Evolutionary conservation across 2,797 vertebrate species (phyloP).

Genomic region (Steatocranus sp.): DNA sequence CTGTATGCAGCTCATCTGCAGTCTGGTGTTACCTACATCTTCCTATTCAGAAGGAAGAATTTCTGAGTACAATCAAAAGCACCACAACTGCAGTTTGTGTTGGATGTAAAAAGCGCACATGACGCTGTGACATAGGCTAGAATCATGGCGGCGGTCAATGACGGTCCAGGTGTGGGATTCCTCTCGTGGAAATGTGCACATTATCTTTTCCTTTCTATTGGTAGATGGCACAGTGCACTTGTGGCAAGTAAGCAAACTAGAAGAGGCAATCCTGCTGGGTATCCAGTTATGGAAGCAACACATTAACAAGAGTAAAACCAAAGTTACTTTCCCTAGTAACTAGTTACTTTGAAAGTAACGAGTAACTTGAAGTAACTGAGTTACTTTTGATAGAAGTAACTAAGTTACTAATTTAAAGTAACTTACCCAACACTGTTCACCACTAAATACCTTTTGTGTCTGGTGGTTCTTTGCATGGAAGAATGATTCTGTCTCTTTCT

Average conservation of each 20-base stretch:
- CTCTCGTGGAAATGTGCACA: rapidly evolving
- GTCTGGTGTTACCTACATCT: too few relatives aligned
- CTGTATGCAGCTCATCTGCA: too few relatives aligned
- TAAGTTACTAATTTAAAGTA: neutral
- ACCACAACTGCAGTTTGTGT: too few relatives aligned
- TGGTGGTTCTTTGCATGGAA: neutral
- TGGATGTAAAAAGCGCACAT: too few relatives aligned
- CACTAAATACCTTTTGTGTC: neutral
- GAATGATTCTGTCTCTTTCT: neutral
- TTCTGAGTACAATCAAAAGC: too few relatives aligned
- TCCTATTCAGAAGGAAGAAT: rapidly evolving
- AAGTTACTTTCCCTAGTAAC: neutral
- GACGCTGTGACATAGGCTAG: rapidly evolving
- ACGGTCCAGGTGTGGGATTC: neutral
- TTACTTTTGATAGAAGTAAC: neutral
- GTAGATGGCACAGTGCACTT: neutral
- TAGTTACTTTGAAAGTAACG: neutral
- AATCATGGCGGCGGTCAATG: rapidly evolving
- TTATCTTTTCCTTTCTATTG: neutral
- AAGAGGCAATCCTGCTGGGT: rapidly evolving
- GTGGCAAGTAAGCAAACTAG: neutral
- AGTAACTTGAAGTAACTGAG: neutral
- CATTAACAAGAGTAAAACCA: neutral
- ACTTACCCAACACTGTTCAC: neutral
- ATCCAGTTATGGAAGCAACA: rapidly evolving